Conservation (phyloP, 2,888 invertebrate genomes). For the Eupithecia abbreviata region DNA sequence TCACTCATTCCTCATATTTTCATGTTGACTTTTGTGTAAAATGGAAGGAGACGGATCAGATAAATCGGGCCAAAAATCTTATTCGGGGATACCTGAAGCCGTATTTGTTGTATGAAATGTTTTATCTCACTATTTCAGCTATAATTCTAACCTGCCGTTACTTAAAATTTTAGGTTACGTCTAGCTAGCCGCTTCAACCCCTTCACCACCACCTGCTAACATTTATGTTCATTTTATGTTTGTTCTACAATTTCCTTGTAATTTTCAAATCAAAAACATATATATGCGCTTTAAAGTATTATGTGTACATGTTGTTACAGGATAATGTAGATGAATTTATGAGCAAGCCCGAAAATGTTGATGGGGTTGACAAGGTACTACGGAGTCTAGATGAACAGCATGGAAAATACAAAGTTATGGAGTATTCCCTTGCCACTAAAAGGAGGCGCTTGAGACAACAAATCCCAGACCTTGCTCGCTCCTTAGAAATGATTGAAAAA, state of each 20-base stretch:
- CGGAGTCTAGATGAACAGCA: slow-evolving; percentile 95
- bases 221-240: slow-evolving; percentile 1
- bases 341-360: slow-evolving; percentile 91
- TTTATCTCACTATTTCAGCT: neutral
- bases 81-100: slow-evolving; percentile 94
- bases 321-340: slow-evolving; percentile 98
- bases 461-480: slow-evolving; percentile 96
- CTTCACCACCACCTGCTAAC: slow-evolving; percentile 21
- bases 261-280: neutral
- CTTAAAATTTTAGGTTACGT: slow-evolving; percentile 28
- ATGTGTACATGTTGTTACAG: slow-evolving; percentile 67
- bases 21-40: slow-evolving; percentile 42
- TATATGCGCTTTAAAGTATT: neutral
- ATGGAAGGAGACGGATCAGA: slow-evolving; percentile 77
- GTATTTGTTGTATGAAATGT: slow-evolving; percentile 90
- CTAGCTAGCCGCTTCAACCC: slow-evolving; percentile 13
- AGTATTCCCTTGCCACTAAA: slow-evolving; percentile 94
- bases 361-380: slow-evolving; percentile 93
- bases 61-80: slow-evolving; percentile 82
- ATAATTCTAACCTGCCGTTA: neutral
- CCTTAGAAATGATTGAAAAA: slow-evolving; percentile 95
- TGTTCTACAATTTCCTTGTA: neutral
- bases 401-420: slow-evolving; percentile 98
- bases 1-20: neutral
- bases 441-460: slow-evolving; percentile 93